These are phyloP conservation scores for Gymnoscopelus braueri DNA, from an alignment of 2,797 vertebrate genomes.

Conservation along the genomic window DNA sequence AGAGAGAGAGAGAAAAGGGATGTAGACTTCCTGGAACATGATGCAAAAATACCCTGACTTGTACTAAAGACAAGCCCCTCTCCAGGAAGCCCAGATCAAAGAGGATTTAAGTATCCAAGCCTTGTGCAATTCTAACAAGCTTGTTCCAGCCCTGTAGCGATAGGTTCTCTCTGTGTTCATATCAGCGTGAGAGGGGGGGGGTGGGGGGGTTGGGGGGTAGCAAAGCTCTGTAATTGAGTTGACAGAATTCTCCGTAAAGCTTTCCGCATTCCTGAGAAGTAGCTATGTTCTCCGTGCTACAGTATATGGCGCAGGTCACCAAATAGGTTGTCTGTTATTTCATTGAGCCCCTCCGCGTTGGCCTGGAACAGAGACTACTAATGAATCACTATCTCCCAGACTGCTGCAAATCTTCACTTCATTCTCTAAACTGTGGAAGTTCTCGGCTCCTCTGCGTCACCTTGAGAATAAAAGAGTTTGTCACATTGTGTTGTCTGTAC, in stretches of 20 bases:
- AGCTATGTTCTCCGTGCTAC: constrained; percentile 14
- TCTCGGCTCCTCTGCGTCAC: too few relatives aligned
- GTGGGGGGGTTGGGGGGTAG: constrained; percentile 15
- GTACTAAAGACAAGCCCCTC: constrained; percentile 78
- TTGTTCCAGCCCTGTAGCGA: constrained; percentile 55
- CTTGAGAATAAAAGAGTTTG: too few relatives aligned
- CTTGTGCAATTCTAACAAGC: constrained; percentile 68
- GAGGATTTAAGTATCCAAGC: constrained; percentile 78
- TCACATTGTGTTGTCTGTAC: too few relatives aligned
- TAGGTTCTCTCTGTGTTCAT: constrained; percentile 61
- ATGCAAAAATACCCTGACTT: constrained; percentile 65
- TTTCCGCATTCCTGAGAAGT: constrained; percentile 12
- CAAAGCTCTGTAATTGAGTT: constrained; percentile 43
- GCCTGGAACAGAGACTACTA: too few relatives aligned
- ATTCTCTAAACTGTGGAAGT: too few relatives aligned
- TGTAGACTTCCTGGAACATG: constrained; percentile 55
- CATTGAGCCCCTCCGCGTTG: background rate
- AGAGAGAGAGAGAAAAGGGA: constrained; percentile 22
- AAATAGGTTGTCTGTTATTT: constrained; percentile 3
- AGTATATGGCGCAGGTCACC: constrained; percentile 1
- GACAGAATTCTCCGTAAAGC: constrained; percentile 22
- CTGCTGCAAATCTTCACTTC: constrained; percentile 10
- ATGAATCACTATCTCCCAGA: background rate
- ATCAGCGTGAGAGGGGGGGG: constrained; percentile 51
- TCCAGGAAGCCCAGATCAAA: constrained; percentile 80